Conservation (phyloP, 2,888 invertebrate genomes). For the Timema cristinae region DNA sequence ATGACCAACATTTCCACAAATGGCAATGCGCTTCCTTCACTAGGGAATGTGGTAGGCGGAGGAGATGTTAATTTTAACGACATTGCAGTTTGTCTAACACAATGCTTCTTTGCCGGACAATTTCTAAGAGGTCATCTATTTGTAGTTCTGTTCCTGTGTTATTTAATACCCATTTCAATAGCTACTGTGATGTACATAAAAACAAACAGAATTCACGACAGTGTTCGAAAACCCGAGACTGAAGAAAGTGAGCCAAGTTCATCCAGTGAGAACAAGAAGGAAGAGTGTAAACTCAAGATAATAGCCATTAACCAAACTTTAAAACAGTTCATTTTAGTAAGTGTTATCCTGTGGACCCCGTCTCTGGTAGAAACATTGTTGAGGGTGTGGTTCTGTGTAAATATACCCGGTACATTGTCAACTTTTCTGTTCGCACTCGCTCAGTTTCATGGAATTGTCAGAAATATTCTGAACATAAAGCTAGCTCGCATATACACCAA, state of each 20-base stretch:
- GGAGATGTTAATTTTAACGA: slow-evolving; percentile 14
- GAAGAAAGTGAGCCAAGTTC: slow-evolving; percentile 1
- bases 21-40: too few species aligned
- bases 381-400: slow-evolving; percentile 36
- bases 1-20: neutral
- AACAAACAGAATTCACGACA: neutral
- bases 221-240: neutral
- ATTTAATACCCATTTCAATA: slow-evolving; percentile 38
- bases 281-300: slow-evolving; percentile 1
- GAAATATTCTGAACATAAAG: slow-evolving; percentile 38
- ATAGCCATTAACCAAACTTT: slow-evolving; percentile 25
- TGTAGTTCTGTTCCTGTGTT: slow-evolving; percentile 38
- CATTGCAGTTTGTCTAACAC: slow-evolving; percentile 22
- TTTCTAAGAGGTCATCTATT: slow-evolving; percentile 40
- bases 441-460: slow-evolving; percentile 33
- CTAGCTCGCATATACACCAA: slow-evolving; percentile 15
- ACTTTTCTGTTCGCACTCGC: slow-evolving; percentile 35
- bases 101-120: slow-evolving; percentile 38
- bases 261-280: slow-evolving; percentile 17
- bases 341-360: slow-evolving; percentile 39
- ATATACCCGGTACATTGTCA: slow-evolving; percentile 36
- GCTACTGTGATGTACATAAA: slow-evolving; percentile 33
- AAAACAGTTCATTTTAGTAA: slow-evolving; percentile 35
- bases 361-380: slow-evolving; percentile 36
- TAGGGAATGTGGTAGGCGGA: too few species aligned